These are phyloP conservation scores for Excalfactoria chinensis DNA, from an alignment of 2,113 vertebrate genomes.

Conservation along the genomic window DNA sequence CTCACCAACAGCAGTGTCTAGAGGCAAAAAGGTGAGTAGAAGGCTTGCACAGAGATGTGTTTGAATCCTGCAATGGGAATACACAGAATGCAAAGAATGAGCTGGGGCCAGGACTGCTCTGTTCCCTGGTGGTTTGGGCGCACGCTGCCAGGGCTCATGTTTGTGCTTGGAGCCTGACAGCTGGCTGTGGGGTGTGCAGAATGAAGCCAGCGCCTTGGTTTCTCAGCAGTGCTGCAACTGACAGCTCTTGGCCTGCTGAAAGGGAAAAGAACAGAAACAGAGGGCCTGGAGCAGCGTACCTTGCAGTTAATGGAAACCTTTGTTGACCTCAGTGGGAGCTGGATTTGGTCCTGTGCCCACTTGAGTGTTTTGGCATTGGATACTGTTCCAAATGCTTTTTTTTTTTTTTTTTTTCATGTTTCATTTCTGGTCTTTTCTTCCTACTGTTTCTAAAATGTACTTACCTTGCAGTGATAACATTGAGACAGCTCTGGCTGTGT, in stretches of 20 bases:
- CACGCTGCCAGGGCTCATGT: not conserved
- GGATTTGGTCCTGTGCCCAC: conserved; percentile 33
- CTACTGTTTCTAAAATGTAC: not conserved
- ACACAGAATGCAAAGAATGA: conserved; percentile 21
- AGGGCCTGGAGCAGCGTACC: not conserved
- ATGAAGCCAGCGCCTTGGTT: not conserved
- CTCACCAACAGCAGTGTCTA: not conserved
- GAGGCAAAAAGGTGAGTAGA: not conserved
- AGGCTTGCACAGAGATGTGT: not conserved
- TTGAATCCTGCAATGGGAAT: not conserved
- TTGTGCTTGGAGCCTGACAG: conserved; percentile 41
- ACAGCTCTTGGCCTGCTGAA: not conserved
- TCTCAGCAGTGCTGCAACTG: not conserved
- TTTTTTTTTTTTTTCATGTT: not conserved
- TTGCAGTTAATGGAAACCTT: conserved; percentile 45
- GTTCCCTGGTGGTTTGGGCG: not conserved
- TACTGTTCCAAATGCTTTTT: not conserved
- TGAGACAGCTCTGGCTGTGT: not conserved
- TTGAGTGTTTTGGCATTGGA: not conserved
- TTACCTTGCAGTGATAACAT: not conserved
- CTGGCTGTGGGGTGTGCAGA: conserved; percentile 12
- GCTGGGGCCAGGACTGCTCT: not conserved
- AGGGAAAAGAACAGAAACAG: not conserved
- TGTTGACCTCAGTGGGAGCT: conserved; percentile 19
- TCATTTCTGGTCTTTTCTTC: not conserved